Base-by-base conservation (phyloP, 2,888 invertebrate species). In the Tetrapedia diversipes region DNA sequence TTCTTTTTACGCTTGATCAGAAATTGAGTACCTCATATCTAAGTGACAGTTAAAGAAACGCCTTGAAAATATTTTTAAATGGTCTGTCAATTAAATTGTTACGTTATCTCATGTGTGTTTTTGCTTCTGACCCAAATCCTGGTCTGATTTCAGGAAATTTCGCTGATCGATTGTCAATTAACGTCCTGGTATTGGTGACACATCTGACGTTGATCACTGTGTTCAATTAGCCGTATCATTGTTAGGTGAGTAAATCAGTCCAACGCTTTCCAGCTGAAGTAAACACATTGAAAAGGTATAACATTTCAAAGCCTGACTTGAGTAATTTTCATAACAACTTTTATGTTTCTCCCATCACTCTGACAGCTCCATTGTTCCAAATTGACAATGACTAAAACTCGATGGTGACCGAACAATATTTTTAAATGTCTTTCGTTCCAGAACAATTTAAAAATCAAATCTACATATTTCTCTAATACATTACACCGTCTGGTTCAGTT, bases 91-190 rank as follows among this genome's bases (percentile, higher is more conserved):
- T 60, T 37, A 73, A 41, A 8, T 8, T 14, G 4, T 27, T 7
- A 16, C n/a, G n/a, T n/a, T n/a, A n/a, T n/a, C n/a, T n/a, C n/a
- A 4, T 16, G 14, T 0, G 1, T 34, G 10, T 22, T 4, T 0
- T 16, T 34, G 16, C 24, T 24, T 47, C 10, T 64, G 19, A 64
- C 4, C 16, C 10, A 19, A 69, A 19, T 1, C 27, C 1, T 57
- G 47, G 34, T 78, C 16, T 78, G 71, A 43, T 78, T 67, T 39
- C 78, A 78, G 78, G 78, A 47, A 78, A 66, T 37, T 66, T 77
- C 45, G 61, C 78, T 47, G 53, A 37, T 47, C 61, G 47, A 56
- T 34, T 63, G 39, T 63, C 78, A 29, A 63, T 47, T 77, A 78
- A 63, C 37, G 22, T 77, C 39, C 61, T 71, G 22, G 57, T 77